Conservation (phyloP, 2,113 vertebrate species). For the Alethe diademata region DNA sequence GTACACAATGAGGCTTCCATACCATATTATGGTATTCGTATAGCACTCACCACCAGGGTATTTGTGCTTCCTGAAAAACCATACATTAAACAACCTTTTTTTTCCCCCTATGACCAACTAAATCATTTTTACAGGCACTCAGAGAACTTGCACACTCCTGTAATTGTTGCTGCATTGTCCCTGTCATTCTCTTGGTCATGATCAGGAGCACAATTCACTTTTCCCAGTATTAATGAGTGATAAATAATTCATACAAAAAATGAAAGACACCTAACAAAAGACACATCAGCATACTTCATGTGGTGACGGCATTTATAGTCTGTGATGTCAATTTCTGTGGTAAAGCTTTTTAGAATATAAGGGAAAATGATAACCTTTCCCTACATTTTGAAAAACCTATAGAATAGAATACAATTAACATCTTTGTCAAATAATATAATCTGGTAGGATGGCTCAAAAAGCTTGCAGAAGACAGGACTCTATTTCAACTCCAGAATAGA, state of each 20-base stretch:
- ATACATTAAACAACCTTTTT: neutral
- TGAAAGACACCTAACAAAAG: conserved; percentile 32
- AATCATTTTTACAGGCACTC: conserved; percentile 7
- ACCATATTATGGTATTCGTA: neutral
- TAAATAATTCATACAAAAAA: conserved; percentile 60
- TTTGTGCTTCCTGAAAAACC: neutral
- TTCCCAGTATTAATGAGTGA: conserved; percentile 14
- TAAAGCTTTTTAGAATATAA: conserved; percentile 2
- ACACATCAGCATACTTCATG: neutral
- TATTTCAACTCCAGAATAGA: neutral
- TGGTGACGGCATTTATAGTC: neutral
- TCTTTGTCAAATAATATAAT: conserved; percentile 31
- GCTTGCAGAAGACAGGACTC: neutral
- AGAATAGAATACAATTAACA: conserved; percentile 40
- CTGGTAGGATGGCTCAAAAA: neutral
- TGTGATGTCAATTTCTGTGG: neutral
- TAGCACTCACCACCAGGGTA: neutral
- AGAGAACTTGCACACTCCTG: neutral
- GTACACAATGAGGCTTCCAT: neutral
- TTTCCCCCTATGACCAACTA: neutral
- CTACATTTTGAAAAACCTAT: conserved; percentile 4
- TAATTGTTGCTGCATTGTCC: conserved; percentile 3
- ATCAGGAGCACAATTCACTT: conserved; percentile 29
- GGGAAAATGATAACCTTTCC: conserved; percentile 7
- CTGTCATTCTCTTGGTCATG: conserved; percentile 27